Evolutionary conservation across 2,797 vertebrate genomes (phyloP).

Genomic region (Pristis pectinata): DNA sequence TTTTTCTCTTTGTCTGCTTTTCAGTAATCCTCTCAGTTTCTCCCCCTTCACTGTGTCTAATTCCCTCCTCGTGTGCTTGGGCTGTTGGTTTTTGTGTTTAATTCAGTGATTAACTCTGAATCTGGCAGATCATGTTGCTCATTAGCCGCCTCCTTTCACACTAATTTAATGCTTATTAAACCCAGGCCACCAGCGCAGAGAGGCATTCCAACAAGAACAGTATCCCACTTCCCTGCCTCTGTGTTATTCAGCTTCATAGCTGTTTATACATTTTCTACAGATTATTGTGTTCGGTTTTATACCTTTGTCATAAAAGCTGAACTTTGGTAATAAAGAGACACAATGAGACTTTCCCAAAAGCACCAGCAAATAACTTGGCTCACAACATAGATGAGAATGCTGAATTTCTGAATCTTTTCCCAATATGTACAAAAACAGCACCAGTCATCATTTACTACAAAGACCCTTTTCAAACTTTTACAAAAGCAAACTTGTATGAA

Average conservation of each 20-base stretch:
- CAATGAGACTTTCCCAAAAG: constrained; percentile 22
- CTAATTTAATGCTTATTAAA: constrained; percentile 36
- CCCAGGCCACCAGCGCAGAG: constrained; percentile 30
- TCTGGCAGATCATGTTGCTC: constrained; percentile 34
- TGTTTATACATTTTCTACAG: constrained; percentile 31
- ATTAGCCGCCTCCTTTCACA: constrained; percentile 34
- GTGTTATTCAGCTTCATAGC: constrained; percentile 5
- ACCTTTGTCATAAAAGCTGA: constrained; percentile 30
- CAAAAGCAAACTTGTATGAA: constrained; percentile 33
- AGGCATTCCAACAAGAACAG: constrained; percentile 29
- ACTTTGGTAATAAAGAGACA: constrained; percentile 27
- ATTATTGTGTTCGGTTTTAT: constrained; percentile 15
- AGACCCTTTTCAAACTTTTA: constrained; percentile 30
- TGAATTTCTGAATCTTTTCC: constrained; percentile 35
- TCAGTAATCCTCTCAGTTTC: constrained; percentile 28
- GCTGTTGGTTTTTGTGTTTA: constrained; percentile 32
- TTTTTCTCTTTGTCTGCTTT: background rate
- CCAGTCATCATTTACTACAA: constrained; percentile 33
- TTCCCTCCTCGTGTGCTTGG: constrained; percentile 29
- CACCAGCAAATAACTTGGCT: constrained; percentile 24
- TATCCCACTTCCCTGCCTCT: constrained; percentile 21
- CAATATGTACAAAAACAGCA: constrained; percentile 31
- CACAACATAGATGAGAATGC: background rate
- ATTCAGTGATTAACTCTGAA: constrained; percentile 32
- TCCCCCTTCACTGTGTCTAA: constrained; percentile 15